phyloP scores from a whole-genome alignment of 2,888 invertebrate species.

The Cerceris ruficornis region DNA sequence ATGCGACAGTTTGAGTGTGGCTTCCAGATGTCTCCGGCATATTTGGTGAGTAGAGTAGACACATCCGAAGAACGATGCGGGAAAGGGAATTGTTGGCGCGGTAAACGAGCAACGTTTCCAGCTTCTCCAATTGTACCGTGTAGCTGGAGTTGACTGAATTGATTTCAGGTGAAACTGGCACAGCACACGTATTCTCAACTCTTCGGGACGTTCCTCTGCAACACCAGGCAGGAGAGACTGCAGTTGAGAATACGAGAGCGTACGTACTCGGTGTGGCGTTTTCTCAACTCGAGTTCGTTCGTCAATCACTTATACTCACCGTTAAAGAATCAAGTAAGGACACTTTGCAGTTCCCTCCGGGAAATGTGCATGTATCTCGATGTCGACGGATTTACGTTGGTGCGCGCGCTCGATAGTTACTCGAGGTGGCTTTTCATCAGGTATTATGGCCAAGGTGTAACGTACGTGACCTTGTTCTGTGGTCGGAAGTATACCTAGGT shows the following conservation, averaged over 20 bases:
- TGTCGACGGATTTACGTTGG: too few species aligned
- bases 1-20: conserved; percentile 93
- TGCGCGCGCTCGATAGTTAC: too few species aligned
- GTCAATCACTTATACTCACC: conserved; percentile 92
- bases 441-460: conserved; percentile 94
- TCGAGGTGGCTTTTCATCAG: conserved; percentile 81
- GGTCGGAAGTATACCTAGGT: conserved; percentile 93
- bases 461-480: conserved; percentile 91
- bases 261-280: conserved; percentile 94
- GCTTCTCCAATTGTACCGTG: too few species aligned
- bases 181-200: conserved; percentile 98
- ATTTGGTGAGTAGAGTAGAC: conserved; percentile 88
- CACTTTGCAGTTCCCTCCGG: not conserved
- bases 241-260: conserved; percentile 86
- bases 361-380: not conserved
- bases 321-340: conserved; percentile 82
- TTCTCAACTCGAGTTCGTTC: conserved; percentile 90
- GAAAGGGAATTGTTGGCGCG: too few species aligned
- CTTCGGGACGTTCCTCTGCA: conserved; percentile 98
- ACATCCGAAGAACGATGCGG: not conserved
- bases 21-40: conserved; percentile 97
- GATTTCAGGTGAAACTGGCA: conserved; percentile 93
- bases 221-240: conserved; percentile 89
- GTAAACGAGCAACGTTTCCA: too few species aligned
- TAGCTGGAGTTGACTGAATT: conserved; percentile 1